phyloP scores from a whole-genome alignment of 2,797 vertebrate genomes.

The Pelochelys cantorii region DNA sequence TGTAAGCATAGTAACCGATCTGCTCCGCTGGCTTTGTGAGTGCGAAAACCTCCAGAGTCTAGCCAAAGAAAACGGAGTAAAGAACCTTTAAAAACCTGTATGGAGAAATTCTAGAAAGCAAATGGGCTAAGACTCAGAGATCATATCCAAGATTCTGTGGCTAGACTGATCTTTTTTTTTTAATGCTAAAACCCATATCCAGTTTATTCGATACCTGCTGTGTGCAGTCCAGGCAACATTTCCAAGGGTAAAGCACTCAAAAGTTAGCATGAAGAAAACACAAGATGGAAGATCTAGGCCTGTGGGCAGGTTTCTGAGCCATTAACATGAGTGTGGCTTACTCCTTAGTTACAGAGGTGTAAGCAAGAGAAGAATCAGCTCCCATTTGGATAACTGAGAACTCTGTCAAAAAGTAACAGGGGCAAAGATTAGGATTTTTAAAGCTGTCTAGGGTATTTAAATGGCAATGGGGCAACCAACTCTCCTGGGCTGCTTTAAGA shows the following conservation, averaged over 20 bases:
- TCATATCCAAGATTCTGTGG: slow-evolving; percentile 48
- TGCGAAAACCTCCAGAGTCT: accelerated
- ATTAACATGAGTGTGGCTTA: neutral
- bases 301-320: neutral
- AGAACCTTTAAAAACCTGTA: neutral
- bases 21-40: neutral
- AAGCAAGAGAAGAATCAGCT: neutral
- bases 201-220: neutral
- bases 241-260: accelerated
- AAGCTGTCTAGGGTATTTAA: neutral
- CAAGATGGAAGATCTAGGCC: neutral
- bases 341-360: neutral
- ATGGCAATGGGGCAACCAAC: neutral
- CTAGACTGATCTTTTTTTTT: slow-evolving; percentile 43
- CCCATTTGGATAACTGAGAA: neutral
- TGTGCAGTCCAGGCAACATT: neutral
- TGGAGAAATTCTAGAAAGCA: slow-evolving; percentile 26
- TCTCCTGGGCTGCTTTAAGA: neutral
- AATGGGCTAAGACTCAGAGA: neutral
- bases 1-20: neutral
- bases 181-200: slow-evolving; percentile 25
- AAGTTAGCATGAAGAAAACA: neutral
- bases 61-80: neutral
- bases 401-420: neutral
- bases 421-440: neutral